Conservation (phyloP, 2,888 invertebrate genomes). For the Eupithecia centaureata region DNA sequence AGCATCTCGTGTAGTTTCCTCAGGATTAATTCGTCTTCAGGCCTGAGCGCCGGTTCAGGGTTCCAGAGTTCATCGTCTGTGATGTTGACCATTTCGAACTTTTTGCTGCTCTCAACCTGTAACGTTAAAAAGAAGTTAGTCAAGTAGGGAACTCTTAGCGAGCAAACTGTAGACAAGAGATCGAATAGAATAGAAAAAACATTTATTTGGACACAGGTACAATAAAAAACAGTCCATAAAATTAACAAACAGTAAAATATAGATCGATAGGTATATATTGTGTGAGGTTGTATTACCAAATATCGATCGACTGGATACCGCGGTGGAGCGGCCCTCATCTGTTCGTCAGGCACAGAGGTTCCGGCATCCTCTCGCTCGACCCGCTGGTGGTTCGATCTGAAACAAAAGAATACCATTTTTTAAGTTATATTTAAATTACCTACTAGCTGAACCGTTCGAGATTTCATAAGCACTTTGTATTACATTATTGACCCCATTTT, state of each 20-base stretch:
- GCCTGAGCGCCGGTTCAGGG: conserved; percentile 70
- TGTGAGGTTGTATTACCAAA: conserved; percentile 61
- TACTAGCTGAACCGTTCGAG: no score
- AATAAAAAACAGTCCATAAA: no score
- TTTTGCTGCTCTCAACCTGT: conserved; percentile 79
- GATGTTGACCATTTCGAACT: conserved; percentile 75
- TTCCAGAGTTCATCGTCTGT: conserved; percentile 76
- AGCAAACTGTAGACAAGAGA: background rate
- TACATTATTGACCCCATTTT: no score
- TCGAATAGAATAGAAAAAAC: no score
- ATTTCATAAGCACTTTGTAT: no score
- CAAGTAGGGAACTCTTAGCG: background rate
- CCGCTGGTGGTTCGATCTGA: conserved; percentile 66
- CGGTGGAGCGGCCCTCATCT: conserved; percentile 67
- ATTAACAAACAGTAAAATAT: no score
- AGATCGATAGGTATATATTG: background rate
- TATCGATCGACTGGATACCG: conserved; percentile 81
- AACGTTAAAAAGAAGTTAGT: conserved; percentile 28
- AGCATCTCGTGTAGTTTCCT: conserved; percentile 77
- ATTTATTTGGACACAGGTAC: no score
- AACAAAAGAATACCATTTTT: conserved; percentile 42
- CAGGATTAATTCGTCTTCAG: conserved; percentile 76
- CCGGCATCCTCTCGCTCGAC: conserved; percentile 72
- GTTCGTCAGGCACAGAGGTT: conserved; percentile 80
- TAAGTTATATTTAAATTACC: no score